phyloP scores from a whole-genome alignment of 2,888 invertebrate species.

The Phyllotreta cruciferae region DNA sequence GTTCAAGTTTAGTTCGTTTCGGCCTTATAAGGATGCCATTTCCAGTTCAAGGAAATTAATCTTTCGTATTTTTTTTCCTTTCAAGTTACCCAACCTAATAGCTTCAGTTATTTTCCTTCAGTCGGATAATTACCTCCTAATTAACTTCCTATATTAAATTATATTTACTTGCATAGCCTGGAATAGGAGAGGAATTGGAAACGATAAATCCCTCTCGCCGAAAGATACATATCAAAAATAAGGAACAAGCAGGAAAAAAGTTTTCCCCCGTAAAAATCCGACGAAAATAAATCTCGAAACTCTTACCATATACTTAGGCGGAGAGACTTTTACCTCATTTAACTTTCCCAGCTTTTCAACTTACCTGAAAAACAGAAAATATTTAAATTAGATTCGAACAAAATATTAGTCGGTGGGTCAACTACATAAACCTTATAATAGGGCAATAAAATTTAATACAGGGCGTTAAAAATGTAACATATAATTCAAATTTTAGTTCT shows the following conservation, averaged over 20 bases:
- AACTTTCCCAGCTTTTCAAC: conserved; percentile 18
- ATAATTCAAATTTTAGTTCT: no score
- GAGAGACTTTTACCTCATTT: conserved; percentile 7
- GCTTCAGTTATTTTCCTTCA: no score
- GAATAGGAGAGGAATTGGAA: not conserved
- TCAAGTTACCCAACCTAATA: no score
- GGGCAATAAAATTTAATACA: not conserved
- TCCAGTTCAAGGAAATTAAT: not conserved
- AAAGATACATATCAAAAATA: conserved; percentile 12
- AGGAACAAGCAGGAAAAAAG: conserved; percentile 2
- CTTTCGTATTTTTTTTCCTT: not conserved
- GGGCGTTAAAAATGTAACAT: no score
- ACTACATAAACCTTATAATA: no score
- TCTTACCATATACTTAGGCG: conserved; percentile 19
- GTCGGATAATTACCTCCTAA: no score
- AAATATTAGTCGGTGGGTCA: conserved; percentile 1
- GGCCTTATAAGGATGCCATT: not conserved
- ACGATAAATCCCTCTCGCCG: not conserved
- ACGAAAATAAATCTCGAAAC: conserved; percentile 16
- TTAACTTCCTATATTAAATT: not conserved
- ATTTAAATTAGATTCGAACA: conserved; percentile 25
- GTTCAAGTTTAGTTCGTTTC: conserved; percentile 7
- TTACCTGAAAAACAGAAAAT: conserved; percentile 27
- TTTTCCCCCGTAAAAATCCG: conserved; percentile 10
- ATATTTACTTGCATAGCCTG: no score